Percentiles rank a stretch among this genome's conserved stretches.
phyloP scores from a whole-genome alignment of 2,888 invertebrate genomes.

The Glaucopsyche alexis region DNA sequence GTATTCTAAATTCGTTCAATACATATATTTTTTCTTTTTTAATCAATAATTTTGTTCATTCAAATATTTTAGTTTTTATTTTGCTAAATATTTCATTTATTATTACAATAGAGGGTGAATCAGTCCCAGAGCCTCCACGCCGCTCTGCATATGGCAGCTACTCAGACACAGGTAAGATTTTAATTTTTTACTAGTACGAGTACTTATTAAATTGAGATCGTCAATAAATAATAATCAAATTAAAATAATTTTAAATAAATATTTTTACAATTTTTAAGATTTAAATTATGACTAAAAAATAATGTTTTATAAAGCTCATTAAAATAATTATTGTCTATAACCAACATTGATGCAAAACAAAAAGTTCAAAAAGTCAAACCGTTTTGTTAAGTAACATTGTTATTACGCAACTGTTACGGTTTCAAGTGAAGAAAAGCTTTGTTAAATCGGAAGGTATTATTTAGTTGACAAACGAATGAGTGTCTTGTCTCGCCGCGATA shows the following conservation, averaged over 20 bases:
- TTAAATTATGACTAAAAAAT: not conserved
- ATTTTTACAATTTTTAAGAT: not conserved
- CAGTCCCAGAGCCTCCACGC: conserved; percentile 83
- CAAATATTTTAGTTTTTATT: not conserved
- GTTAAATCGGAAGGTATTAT: not conserved
- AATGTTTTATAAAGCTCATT: too few relatives aligned
- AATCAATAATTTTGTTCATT: not conserved
- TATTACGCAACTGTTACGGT: not conserved
- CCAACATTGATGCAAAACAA: not conserved
- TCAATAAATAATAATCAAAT: too few relatives aligned
- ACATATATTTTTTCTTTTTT: not conserved
- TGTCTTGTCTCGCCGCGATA: not conserved
- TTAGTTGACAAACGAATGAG: not conserved
- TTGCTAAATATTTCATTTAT: conserved; percentile 41
- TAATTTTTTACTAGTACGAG: conserved; percentile 38
- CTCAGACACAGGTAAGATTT: conserved; percentile 79
- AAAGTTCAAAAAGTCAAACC: not conserved
- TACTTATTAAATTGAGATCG: too few relatives aligned
- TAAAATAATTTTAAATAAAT: too few relatives aligned
- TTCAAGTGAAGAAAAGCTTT: not conserved
- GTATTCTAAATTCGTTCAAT: conserved; percentile 1
- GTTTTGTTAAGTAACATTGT: not conserved
- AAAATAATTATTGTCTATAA: not conserved
- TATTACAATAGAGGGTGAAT: conserved; percentile 80
- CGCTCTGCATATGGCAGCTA: conserved; percentile 77